Evolutionary conservation across 2,113 vertebrate species (phyloP).

Genomic region (Ammospiza nelsoni): DNA sequence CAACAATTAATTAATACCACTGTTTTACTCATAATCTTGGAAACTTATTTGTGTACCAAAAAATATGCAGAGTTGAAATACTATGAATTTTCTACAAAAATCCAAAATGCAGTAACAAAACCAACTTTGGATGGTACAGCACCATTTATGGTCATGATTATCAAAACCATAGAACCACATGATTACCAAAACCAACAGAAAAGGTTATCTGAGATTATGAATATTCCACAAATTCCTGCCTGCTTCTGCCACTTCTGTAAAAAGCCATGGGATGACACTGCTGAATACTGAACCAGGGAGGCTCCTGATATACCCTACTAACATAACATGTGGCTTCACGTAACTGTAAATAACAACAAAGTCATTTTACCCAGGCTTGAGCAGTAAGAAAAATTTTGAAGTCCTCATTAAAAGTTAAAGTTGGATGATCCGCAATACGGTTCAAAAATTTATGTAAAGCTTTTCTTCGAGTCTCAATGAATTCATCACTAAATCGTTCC

Average conservation of each 20-base stretch:
- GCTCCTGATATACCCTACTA: not conserved
- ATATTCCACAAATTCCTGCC: not conserved
- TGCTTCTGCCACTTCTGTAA: not conserved
- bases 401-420: conserved; percentile 90
- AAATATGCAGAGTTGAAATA: not conserved
- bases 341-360: conserved; percentile 9
- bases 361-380: conserved; percentile 80
- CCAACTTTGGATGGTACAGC: not conserved
- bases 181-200: not conserved
- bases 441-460: conserved; percentile 92
- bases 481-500: conserved; percentile 93
- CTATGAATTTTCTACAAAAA: not conserved
- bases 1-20: not conserved
- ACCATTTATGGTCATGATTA: not conserved
- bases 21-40: not conserved
- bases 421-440: conserved; percentile 89
- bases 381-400: conserved; percentile 93
- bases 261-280: not conserved
- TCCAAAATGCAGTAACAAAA: not conserved
- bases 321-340: not conserved
- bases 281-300: not conserved
- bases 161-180: not conserved
- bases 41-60: not conserved
- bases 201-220: not conserved
- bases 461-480: conserved; percentile 91